Conservation (phyloP, 2,888 invertebrate species). For the Gisinianus flammeolus region DNA sequence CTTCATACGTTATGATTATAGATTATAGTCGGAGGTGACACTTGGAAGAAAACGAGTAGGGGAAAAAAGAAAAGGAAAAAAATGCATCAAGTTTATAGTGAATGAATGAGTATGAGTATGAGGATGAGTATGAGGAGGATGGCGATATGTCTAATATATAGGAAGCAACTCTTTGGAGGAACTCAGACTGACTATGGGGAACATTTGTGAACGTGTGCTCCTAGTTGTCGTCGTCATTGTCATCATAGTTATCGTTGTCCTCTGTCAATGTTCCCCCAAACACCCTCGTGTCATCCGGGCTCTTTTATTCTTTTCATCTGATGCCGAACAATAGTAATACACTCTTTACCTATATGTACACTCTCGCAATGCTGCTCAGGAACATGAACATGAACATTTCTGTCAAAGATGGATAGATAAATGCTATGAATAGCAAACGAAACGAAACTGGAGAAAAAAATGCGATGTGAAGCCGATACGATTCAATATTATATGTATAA, state of each 20-base stretch:
- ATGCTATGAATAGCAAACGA: not conserved
- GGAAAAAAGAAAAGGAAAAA: no score
- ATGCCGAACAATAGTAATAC: constrained; percentile 39
- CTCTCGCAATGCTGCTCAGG: constrained; percentile 14
- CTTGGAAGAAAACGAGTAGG: no score
- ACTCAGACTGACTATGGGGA: no score
- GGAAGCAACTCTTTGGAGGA: no score
- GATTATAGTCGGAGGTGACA: no score
- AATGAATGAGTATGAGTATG: no score
- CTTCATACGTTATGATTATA: no score
- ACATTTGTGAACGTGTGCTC: constrained; percentile 18
- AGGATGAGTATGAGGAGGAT: no score
- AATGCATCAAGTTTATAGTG: no score
- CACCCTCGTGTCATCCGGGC: constrained; percentile 23
- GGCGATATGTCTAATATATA: no score
- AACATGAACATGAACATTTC: constrained; percentile 3
- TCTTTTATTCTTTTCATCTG: constrained; percentile 40
- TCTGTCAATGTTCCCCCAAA: constrained; percentile 10
- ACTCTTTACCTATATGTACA: not conserved
- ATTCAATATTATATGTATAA: not conserved
- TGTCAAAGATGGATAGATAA: constrained; percentile 20
- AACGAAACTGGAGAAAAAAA: not conserved
- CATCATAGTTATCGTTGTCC: not conserved
- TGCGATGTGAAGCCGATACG: not conserved
- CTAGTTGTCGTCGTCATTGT: constrained; percentile 4